Evolutionary conservation across 2,113 vertebrate species (phyloP).

Genomic region (Oreotrochilus melanogaster): DNA sequence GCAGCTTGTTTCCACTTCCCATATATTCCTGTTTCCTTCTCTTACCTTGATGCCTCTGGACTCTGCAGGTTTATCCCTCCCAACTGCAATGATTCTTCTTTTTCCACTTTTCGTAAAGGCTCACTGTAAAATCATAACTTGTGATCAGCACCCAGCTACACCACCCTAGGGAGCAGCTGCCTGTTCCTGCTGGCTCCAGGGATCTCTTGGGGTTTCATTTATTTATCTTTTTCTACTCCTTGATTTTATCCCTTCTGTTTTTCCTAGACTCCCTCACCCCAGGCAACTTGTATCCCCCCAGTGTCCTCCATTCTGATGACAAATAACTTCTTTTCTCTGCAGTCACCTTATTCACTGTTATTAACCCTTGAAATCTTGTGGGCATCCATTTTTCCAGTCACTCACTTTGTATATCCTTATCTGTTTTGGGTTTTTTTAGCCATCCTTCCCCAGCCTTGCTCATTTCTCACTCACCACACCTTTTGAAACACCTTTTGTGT

Average conservation of each 20-base stretch:
- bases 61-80: background rate
- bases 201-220: background rate
- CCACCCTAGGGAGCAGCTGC: background rate
- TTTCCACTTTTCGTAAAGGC: background rate
- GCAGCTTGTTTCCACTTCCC: background rate
- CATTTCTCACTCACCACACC: background rate
- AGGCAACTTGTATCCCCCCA: background rate
- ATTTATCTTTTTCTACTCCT: background rate
- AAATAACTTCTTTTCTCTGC: background rate
- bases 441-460: background rate
- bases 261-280: background rate
- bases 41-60: background rate
- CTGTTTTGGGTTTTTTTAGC: background rate
- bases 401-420: background rate
- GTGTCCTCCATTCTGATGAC: background rate
- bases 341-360: background rate
- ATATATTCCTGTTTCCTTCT: background rate
- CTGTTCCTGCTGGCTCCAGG: background rate
- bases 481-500: background rate
- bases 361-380: background rate
- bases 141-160: fast-evolving
- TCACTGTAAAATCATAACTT: background rate
- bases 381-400: background rate
- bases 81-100: background rate
- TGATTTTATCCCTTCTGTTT: background rate